Evolutionary conservation across 2,797 vertebrate genomes (phyloP), one percentile per base, ranked within the genome.

Genomic region (Xiphophorus birchmanni): DNA sequence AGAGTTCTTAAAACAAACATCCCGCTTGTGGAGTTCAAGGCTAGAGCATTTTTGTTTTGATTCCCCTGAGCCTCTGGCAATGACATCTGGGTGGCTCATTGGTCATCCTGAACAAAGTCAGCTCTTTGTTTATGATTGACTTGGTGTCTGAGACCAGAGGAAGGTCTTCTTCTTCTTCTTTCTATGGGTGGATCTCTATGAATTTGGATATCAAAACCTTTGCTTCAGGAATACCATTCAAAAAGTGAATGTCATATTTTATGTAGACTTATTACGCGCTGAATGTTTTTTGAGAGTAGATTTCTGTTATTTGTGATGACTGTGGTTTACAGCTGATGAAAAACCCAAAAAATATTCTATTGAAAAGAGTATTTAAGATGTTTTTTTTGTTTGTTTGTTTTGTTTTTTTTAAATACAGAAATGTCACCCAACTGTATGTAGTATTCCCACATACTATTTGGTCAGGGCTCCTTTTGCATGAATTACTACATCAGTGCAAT

Each of bases 141-240:
- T 29, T 67, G 37, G 35, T 69, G 69, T 71, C 26, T 78, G 56
- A 5, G 18, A 76, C 35, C 76, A 37, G 69, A 23, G 15, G 77
- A 80, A 35, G 44, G 7, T 40, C 78, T 54, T 82, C 26, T 80
- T 44, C 80, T 45, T 83, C 29, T 78, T 37, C 45, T 42, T 52
- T 56, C 67, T 8, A 9, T 47, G 26, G 69, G 44, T 45, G 23
- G 12, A n/a, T 29, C 26, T 72, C 42, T n/a, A 8, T 5, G 7
- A 8, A 72, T 47, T 17, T 47, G 42, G 13, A 72, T 47, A 29
- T 29, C 12, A 47, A 71, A 29, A 45, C 0, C 1, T 40, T 67
- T 69, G 65, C 21, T 23, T 10, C 65, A 26, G 67, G 5, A 71
- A 42, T 44, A 26, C 40, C 23, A 44, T 44, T 42, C 40, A 71